Evolutionary conservation across 1,140 invertebrate species (phyloP).

Genomic region (Asobara japonica): DNA sequence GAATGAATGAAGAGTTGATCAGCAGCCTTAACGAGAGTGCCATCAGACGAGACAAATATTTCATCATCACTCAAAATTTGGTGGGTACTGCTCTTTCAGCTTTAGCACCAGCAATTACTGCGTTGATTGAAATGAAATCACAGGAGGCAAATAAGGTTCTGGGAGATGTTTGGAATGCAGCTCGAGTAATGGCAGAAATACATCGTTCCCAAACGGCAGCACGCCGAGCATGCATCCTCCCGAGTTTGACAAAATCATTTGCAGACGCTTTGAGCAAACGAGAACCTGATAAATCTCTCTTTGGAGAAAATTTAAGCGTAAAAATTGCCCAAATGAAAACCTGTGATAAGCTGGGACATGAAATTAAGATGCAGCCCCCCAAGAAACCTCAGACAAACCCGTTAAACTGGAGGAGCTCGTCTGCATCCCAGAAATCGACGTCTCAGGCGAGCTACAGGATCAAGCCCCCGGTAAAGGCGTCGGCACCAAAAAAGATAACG

Average conservation of each 20-base stretch:
- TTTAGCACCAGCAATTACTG: conserved; percentile 8
- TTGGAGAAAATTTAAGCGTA: conserved; percentile 27
- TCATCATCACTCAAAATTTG: conserved; percentile 23
- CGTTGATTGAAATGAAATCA: background rate
- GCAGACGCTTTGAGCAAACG: conserved; percentile 33
- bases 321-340: conserved; percentile 30
- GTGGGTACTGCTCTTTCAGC: conserved; percentile 8
- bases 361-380: conserved; percentile 1
- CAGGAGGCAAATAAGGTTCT: conserved; percentile 16
- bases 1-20: conserved; percentile 27
- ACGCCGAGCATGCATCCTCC: conserved; percentile 30
- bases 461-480: background rate
- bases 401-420: conserved; percentile 37
- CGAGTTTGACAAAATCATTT: conserved; percentile 28
- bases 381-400: background rate
- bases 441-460: conserved; percentile 22
- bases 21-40: conserved; percentile 17
- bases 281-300: conserved; percentile 27
- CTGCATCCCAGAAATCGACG: conserved; percentile 19
- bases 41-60: conserved; percentile 26
- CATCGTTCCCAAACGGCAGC: background rate
- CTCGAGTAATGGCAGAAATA: conserved; percentile 9
- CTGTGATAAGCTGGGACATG: conserved; percentile 33
- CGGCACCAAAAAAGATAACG: background rate
- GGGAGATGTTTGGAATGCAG: conserved; percentile 24